Percentiles rank a stretch among this genome's conserved stretches.
These are phyloP conservation scores for Lasioglossum villosulum DNA, from an alignment of 2,888 invertebrate genomes.

Conservation along the genomic window DNA sequence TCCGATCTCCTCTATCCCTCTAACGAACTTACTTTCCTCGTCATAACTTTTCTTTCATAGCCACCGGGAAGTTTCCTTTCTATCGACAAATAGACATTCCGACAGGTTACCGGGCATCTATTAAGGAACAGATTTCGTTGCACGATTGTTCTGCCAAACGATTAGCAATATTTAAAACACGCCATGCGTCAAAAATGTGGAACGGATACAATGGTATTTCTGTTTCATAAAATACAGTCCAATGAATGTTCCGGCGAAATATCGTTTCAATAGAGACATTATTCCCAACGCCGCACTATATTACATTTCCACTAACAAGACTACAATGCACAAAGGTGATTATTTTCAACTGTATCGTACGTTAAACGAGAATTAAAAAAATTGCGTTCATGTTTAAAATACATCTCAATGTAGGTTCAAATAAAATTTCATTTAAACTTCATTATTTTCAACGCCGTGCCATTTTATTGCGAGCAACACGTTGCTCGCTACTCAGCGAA, in stretches of 20 bases:
- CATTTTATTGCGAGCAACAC: not conserved
- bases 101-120: not conserved
- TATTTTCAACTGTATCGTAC: not conserved
- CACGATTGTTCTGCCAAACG: too few species aligned
- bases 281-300: not conserved
- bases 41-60: not conserved
- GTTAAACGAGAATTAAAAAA: not conserved
- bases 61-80: not conserved
- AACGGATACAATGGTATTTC: too few species aligned
- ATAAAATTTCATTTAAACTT: not conserved
- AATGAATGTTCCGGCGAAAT: not conserved
- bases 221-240: not conserved
- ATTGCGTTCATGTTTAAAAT: not conserved
- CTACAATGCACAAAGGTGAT: not conserved
- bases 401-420: not conserved
- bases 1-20: not conserved
- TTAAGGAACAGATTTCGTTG: not conserved
- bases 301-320: not conserved
- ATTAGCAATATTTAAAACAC: too few species aligned
- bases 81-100: not conserved
- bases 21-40: conserved; percentile 8
- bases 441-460: not conserved
- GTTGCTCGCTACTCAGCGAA: not conserved
- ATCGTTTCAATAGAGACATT: not conserved
- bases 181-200: too few species aligned